Evolutionary conservation across 2,888 invertebrate genomes (phyloP).

Genomic region (Agrochola lota): DNA sequence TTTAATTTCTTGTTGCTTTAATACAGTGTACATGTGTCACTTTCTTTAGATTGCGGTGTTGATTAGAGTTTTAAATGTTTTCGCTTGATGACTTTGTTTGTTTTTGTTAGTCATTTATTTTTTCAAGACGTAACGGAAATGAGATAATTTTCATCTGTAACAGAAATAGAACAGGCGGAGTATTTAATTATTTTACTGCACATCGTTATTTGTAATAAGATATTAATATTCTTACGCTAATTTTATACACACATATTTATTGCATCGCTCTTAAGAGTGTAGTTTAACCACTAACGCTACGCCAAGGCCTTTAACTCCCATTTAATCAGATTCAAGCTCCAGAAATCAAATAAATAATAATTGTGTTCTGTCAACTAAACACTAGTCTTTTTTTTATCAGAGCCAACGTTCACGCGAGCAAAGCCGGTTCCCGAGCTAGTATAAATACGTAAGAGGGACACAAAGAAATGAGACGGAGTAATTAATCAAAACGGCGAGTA

Average conservation of each 20-base stretch:
- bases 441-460: constrained; percentile 38
- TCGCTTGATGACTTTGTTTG: constrained; percentile 14
- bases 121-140: constrained; percentile 10
- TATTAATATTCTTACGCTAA: not conserved
- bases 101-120: constrained; percentile 12
- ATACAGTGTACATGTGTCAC: constrained; percentile 31
- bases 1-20: constrained; percentile 47
- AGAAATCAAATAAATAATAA: constrained; percentile 37
- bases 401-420: constrained; percentile 11
- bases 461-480: constrained; percentile 53
- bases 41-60: constrained; percentile 22
- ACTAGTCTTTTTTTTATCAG: constrained; percentile 35
- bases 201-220: not conserved
- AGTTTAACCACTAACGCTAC: not conserved
- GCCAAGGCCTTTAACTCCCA: not conserved
- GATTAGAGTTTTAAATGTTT: constrained; percentile 29
- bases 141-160: constrained; percentile 1
- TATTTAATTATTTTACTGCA: not conserved
- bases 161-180: not conserved
- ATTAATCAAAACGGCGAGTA: constrained; percentile 58
- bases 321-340: not conserved
- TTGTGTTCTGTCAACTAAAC: constrained; percentile 38
- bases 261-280: not conserved
- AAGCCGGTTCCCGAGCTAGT: constrained; percentile 45
- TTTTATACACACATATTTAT: not conserved